A percentile compares a stretch with the other conserved stretches of the same genome.
Evolutionary conservation across 2,888 invertebrate species (phyloP).

Genomic region (Drosophila pseudotakahashii): DNA sequence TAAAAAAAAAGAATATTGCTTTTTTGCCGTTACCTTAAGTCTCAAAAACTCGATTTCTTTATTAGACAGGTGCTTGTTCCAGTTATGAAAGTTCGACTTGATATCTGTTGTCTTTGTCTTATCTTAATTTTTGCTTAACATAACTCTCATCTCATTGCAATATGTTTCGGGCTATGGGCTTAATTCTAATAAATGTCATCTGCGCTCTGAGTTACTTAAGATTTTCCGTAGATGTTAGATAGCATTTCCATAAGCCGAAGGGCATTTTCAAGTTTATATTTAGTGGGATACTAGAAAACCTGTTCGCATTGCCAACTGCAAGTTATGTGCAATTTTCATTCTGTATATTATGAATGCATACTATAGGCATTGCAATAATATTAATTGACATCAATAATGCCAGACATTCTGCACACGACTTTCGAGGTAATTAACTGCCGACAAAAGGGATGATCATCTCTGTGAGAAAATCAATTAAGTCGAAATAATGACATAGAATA

Average conservation of each 20-base stretch:
- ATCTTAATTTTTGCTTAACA: constrained; percentile 5
- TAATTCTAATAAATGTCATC: background rate
- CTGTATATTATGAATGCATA: constrained; percentile 28
- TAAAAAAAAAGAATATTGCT: background rate
- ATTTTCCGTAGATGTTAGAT: background rate
- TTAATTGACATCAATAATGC: constrained; percentile 30
- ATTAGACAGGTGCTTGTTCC: constrained; percentile 3
- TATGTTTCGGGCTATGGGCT: constrained; percentile 5
- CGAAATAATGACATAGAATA: constrained; percentile 4
- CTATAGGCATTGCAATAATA: constrained; percentile 30
- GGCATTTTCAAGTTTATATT: constrained; percentile 25
- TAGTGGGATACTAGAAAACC: constrained; percentile 20
- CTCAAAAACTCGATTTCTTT: background rate
- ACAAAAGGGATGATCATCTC: constrained; percentile 20
- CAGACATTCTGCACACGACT: constrained; percentile 39
- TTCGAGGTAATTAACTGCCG: constrained; percentile 17
- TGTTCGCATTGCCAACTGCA: constrained; percentile 30
- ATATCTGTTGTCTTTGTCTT: constrained; percentile 18
- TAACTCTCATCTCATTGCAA: constrained; percentile 15
- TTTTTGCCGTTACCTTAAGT: background rate
- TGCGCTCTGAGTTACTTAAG: background rate
- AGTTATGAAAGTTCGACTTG: constrained; percentile 22
- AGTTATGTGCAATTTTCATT: constrained; percentile 34
- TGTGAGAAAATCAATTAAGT: constrained; percentile 13
- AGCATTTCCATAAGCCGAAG: constrained; percentile 31